Evolutionary conservation across 2,888 invertebrate genomes (phyloP).

Genomic region (Brassicogethes aeneus): DNA sequence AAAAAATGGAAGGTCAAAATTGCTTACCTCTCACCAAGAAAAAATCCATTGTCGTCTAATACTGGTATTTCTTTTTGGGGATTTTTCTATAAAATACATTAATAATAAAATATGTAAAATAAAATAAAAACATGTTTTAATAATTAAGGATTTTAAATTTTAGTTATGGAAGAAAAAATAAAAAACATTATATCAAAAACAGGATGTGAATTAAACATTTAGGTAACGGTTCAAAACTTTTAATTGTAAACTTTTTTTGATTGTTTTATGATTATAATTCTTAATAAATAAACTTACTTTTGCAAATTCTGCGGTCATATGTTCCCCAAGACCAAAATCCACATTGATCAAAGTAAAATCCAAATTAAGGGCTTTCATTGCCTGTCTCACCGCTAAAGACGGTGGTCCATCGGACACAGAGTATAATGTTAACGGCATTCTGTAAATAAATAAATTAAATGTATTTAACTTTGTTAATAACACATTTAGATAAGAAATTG

Average conservation of each 20-base stretch:
- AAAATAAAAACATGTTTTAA: neutral
- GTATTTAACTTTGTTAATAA: too few relatives aligned
- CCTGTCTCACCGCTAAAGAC: slow-evolving; percentile 63
- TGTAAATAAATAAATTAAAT: slow-evolving; percentile 9
- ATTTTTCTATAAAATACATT: slow-evolving; percentile 49
- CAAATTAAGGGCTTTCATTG: slow-evolving; percentile 53
- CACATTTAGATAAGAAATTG: too few relatives aligned
- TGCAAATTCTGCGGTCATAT: slow-evolving; percentile 61
- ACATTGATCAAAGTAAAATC: slow-evolving; percentile 58
- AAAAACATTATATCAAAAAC: too few relatives aligned
- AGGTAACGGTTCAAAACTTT: too few relatives aligned
- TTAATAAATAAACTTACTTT: slow-evolving; percentile 44
- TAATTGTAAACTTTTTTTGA: too few relatives aligned
- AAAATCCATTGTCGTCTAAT: slow-evolving; percentile 70
- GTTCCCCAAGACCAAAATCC: slow-evolving; percentile 63
- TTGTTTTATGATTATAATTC: too few relatives aligned
- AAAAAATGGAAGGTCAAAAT: neutral
- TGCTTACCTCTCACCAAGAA: slow-evolving; percentile 59
- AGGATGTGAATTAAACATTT: too few relatives aligned
- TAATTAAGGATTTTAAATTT: neutral
- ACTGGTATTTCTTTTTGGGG: slow-evolving; percentile 73
- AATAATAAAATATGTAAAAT: neutral
- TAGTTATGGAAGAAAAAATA: too few relatives aligned
- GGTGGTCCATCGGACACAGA: slow-evolving; percentile 71
- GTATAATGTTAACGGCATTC: slow-evolving; percentile 55